Evolutionary conservation across 2,888 invertebrate species (phyloP).

Genomic region (Blera fallax): DNA sequence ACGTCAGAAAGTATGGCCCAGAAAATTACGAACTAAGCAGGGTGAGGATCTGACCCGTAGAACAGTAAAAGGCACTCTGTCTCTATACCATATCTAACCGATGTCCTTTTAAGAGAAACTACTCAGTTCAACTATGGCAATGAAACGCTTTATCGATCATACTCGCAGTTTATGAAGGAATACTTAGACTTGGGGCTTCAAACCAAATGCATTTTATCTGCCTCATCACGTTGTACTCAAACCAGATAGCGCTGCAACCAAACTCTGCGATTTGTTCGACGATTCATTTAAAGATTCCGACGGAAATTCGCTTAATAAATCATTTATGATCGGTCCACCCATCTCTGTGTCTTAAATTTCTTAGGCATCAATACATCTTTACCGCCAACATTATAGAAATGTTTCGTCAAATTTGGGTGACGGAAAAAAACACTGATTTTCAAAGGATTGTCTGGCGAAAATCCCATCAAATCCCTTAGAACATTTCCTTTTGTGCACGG

Average conservation of each 20-base stretch:
- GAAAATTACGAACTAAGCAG: too few species aligned
- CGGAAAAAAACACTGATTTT: background rate
- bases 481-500: background rate
- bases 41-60: too few species aligned
- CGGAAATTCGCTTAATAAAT: background rate
- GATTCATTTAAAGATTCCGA: slow-evolving; percentile 3
- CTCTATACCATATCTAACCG: too few species aligned
- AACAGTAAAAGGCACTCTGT: too few species aligned
- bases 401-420: slow-evolving; percentile 12
- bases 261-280: slow-evolving; percentile 59
- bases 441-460: background rate
- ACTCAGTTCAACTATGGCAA: too few species aligned
- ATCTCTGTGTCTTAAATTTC: background rate
- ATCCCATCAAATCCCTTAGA: background rate
- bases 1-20: too few species aligned
- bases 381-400: slow-evolving; percentile 1
- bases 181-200: slow-evolving; percentile 49
- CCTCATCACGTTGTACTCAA: slow-evolving; percentile 67
- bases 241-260: slow-evolving; percentile 59
- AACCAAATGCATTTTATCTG: slow-evolving; percentile 53
- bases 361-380: too few species aligned
- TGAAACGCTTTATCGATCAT: too few species aligned
- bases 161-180: slow-evolving; percentile 45
- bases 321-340: background rate
- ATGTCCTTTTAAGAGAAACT: too few species aligned